These are phyloP conservation scores for Bombus waltoni DNA, from an alignment of 1,140 invertebrate genomes.

Conservation along the genomic window DNA sequence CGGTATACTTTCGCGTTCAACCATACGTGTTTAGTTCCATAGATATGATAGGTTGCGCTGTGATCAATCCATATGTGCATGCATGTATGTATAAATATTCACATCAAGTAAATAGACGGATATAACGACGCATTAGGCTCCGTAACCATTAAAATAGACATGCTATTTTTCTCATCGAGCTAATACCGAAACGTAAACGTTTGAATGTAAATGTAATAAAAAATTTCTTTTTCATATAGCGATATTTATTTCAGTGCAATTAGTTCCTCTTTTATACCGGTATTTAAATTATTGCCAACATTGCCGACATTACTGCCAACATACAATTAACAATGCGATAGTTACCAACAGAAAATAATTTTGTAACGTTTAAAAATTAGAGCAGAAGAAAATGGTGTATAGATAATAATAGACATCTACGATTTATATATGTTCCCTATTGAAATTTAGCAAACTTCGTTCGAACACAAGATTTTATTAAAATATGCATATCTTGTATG, in stretches of 20 bases:
- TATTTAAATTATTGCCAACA: conserved; percentile 9
- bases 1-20: not conserved
- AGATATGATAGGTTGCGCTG: conserved; percentile 36
- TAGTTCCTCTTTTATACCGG: not conserved
- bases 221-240: not conserved
- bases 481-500: not conserved
- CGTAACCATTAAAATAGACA: not conserved
- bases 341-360: not conserved
- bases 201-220: not conserved
- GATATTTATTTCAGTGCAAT: not conserved
- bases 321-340: not conserved
- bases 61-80: not conserved
- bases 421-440: no score
- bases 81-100: not conserved
- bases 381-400: not conserved
- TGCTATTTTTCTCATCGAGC: not conserved
- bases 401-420: not conserved
- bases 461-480: not conserved
- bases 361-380: not conserved
- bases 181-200: not conserved
- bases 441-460: not conserved
- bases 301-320: not conserved
- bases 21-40: not conserved
- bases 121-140: not conserved
- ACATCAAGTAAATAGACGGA: not conserved